Base-by-base conservation (phyloP, 2,797 vertebrate species). In the Protonibea diacanthus region DNA sequence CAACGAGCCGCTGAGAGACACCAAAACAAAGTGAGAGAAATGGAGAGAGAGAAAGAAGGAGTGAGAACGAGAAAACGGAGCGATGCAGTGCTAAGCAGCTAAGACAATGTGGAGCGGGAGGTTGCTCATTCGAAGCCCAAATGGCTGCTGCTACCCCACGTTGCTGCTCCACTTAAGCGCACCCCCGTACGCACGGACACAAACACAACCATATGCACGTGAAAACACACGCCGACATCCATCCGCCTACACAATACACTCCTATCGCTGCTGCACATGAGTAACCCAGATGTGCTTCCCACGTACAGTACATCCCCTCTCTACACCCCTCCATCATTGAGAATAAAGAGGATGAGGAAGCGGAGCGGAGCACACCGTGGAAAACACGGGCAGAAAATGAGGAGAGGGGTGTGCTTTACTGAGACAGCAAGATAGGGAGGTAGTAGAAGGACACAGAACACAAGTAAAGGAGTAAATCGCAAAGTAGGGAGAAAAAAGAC, bases 241-340 rank as follows among this genome's bases (percentile, higher is more conserved):
- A 58, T 61, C 78, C 85, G 13, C 89, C 86, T 21, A 86, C 85
- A 29, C 67, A 13, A 17, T n/a, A 25, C 71, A 13, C 76, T 81
- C 69, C 80, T 86, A 88, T 92, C 76, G 11, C 81, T 76, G 69
- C 70, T 9, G 74, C 84, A 82, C 86, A 89, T 58, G 85, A 88
- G 76, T 77, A 91, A 87, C 90, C 83, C 83, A 86, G 81, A 90
- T 89, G 86, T 81, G 80, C 86, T 77, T 88, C 89, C 85, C 82
- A 88, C 83, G 49, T 77, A 82, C 33, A 38, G 8, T 38, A 9
- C 67, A 78, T 84, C 84, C 71, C 73, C 3, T 71, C 80, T 62
- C 38, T 29, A 5, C 84, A 85, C 73, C 17, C 75, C n/a, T 70
- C 67, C 66, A 25, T 49, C 82, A 15, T 47, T 11, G 68, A 76